A percentile compares a stretch with the other conserved stretches of the same genome.
Conservation (phyloP, 2,888 invertebrate genomes). For the Tenodera sinensis region DNA sequence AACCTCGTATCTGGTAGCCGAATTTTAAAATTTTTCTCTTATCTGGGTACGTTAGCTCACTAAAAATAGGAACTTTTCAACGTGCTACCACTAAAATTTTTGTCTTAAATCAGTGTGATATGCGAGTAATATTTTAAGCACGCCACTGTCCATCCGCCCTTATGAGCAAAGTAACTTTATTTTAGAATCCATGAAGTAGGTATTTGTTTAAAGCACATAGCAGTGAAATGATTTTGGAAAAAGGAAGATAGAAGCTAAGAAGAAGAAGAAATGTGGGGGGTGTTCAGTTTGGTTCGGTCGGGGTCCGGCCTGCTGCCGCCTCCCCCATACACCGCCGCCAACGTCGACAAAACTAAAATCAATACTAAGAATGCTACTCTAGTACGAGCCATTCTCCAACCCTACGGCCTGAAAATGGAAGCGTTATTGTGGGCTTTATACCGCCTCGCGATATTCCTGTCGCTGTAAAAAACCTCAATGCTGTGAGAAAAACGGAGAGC, state of each 20-base stretch:
- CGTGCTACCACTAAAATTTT: no score
- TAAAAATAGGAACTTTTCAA: no score
- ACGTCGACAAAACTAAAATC: slow-evolving; percentile 18
- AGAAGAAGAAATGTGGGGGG: not conserved
- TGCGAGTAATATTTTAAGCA: not conserved
- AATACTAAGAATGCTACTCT: slow-evolving; percentile 15
- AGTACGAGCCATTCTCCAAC: not conserved
- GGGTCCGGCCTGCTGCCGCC: not conserved
- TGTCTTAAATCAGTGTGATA: no score
- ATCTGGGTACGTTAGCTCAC: no score
- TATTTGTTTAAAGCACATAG: not conserved
- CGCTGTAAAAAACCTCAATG: not conserved
- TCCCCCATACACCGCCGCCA: slow-evolving; percentile 6
- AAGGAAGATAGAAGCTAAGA: not conserved
- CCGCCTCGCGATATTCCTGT: not conserved
- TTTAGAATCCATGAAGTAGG: not conserved
- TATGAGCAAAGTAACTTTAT: not conserved
- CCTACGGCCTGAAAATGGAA: not conserved
- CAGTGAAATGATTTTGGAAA: not conserved
- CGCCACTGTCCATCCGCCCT: not conserved
- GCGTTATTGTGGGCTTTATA: not conserved
- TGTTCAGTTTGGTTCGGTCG: not conserved
- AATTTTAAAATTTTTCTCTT: no score
- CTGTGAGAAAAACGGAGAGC: not conserved
- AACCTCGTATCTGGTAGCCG: no score